A percentile compares a stretch with the other conserved stretches of the same genome.
Evolutionary conservation across 1,140 invertebrate species (phyloP).

Genomic region (Aphelinus atriplicis): DNA sequence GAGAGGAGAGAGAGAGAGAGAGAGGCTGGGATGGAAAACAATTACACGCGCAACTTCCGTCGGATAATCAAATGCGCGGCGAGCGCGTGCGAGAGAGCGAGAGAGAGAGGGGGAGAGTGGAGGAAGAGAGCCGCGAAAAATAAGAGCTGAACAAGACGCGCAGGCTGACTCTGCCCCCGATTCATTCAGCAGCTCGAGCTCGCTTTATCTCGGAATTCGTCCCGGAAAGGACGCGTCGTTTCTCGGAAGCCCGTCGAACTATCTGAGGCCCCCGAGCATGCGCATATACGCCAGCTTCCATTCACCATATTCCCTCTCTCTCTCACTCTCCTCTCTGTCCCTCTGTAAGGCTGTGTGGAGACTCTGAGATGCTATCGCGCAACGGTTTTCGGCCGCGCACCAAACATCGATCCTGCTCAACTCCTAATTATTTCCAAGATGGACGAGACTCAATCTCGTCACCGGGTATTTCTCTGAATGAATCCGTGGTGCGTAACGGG

Average conservation of each 20-base stretch:
- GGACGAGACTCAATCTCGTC: constrained; percentile 49
- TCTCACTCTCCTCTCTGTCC: no score
- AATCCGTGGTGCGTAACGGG: not conserved
- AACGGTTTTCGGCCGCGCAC: constrained; percentile 53
- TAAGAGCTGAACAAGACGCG: not conserved
- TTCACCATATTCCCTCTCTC: constrained; percentile 54
- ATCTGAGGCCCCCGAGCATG: no score
- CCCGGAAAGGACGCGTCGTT: constrained; percentile 66
- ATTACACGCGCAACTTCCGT: constrained; percentile 40
- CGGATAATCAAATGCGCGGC: constrained; percentile 28
- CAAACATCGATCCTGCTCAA: constrained; percentile 64
- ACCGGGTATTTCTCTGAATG: constrained; percentile 30
- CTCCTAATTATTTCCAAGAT: constrained; percentile 65
- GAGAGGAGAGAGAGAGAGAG: constrained; percentile 2
- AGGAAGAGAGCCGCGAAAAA: not conserved
- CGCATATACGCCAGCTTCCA: constrained; percentile 45
- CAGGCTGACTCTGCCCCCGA: constrained; percentile 54
- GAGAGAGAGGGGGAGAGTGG: constrained; percentile 7
- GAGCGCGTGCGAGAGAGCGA: not conserved
- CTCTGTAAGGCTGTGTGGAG: no score
- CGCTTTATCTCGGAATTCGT: constrained; percentile 65
- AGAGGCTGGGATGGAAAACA: constrained; percentile 20
- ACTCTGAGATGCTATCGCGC: constrained; percentile 58
- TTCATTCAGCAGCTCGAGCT: constrained; percentile 59
- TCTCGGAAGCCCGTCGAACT: constrained; percentile 55